phyloP scores from a whole-genome alignment of 2,888 invertebrate species.

The Unio delphinus region DNA sequence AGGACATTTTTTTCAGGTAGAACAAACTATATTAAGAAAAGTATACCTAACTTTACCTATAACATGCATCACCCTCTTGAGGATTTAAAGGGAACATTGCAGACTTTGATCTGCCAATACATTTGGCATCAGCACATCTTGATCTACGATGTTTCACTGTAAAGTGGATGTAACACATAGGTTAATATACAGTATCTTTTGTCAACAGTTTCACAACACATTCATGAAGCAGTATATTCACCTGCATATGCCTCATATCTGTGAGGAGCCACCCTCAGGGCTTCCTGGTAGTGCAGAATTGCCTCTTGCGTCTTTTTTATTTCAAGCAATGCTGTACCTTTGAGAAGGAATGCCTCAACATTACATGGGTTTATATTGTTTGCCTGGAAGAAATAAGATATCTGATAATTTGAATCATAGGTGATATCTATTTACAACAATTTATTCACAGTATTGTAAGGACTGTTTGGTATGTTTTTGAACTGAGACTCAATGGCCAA shows the following conservation, averaged over 20 bases:
- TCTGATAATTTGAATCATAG: background rate
- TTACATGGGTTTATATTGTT: conserved; percentile 78
- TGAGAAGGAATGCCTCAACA: conserved; percentile 82
- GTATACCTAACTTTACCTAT: too few relatives aligned
- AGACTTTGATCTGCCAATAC: too few relatives aligned
- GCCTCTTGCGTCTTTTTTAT: conserved; percentile 80
- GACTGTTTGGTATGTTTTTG: background rate
- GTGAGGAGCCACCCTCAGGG: conserved; percentile 76
- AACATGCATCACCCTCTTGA: too few relatives aligned
- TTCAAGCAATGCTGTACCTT: conserved; percentile 80
- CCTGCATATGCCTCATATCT: conserved; percentile 84
- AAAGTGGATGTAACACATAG: too few relatives aligned
- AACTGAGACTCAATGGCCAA: background rate
- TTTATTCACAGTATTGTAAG: background rate
- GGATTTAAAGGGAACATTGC: too few relatives aligned
- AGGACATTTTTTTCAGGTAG: too few relatives aligned
- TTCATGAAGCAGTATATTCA: conserved; percentile 17
- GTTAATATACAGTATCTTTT: too few relatives aligned
- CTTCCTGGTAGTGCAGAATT: conserved; percentile 79
- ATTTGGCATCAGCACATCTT: too few relatives aligned
- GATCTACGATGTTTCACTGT: too few relatives aligned
- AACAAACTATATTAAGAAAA: too few relatives aligned
- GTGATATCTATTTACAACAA: background rate
- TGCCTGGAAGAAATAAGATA: conserved; percentile 72
- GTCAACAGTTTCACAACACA: too few relatives aligned